Evolutionary conservation across 1,140 invertebrate species (phyloP).

Genomic region (Drosophila arizonae): DNA sequence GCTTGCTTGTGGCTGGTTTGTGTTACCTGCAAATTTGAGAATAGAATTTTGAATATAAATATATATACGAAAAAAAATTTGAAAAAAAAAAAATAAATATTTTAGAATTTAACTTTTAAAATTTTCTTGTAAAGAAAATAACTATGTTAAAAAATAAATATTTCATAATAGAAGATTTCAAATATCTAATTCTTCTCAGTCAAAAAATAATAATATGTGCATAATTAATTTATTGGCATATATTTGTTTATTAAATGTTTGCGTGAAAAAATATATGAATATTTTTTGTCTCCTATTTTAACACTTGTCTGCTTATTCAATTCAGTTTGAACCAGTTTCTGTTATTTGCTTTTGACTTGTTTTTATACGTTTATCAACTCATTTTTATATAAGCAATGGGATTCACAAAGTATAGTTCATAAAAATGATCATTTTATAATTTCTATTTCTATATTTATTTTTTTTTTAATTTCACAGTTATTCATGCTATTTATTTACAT

Average conservation of each 20-base stretch:
- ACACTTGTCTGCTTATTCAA: background rate
- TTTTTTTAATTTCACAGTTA: no score
- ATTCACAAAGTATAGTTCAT: conserved; percentile 6
- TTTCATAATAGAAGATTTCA: no score
- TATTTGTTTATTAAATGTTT: no score
- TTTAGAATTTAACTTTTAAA: no score
- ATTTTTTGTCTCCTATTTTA: background rate
- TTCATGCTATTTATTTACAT: no score
- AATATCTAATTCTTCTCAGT: no score
- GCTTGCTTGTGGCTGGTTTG: background rate
- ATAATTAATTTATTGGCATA: no score
- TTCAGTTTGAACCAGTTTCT: conserved; percentile 23
- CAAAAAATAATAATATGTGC: no score
- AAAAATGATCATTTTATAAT: conserved; percentile 1
- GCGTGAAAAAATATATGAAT: no score
- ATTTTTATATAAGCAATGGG: conserved; percentile 14
- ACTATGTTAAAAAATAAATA: no score
- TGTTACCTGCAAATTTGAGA: background rate
- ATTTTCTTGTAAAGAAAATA: no score
- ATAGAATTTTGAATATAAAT: background rate
- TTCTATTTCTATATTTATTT: background rate
- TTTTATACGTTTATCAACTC: background rate
- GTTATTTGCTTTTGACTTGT: background rate
- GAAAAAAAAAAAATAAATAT: background rate
- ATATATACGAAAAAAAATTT: background rate